Evolutionary conservation across 2,888 invertebrate genomes (phyloP).

Genomic region (Drosophila emarginata): DNA sequence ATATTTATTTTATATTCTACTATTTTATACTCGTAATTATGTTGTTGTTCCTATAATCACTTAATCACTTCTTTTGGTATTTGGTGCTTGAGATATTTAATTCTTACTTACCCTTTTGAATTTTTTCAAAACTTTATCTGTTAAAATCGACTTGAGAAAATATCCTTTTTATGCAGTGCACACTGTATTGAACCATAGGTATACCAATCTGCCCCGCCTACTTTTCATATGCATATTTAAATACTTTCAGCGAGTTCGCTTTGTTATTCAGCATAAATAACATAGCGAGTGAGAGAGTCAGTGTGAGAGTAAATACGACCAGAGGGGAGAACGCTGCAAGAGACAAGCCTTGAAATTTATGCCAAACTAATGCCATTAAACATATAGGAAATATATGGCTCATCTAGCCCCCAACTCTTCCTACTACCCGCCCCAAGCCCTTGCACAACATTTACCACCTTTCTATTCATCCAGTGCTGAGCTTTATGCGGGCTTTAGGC

Average conservation of each 20-base stretch:
- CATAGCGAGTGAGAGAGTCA: neutral
- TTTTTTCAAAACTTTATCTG: neutral
- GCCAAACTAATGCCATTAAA: slow-evolving; percentile 64
- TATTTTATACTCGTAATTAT: no score
- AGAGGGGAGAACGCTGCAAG: neutral
- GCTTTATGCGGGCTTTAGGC: slow-evolving; percentile 59
- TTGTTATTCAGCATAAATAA: slow-evolving; percentile 59
- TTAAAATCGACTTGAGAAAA: neutral
- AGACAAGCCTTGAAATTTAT: slow-evolving; percentile 54
- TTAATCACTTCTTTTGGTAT: no score
- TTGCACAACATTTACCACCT: neutral
- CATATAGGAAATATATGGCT: slow-evolving; percentile 28
- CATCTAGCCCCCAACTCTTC: slow-evolving; percentile 9
- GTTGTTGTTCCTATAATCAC: no score
- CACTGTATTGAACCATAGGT: slow-evolving; percentile 26
- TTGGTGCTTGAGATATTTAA: neutral
- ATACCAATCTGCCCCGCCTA: neutral
- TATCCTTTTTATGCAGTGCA: slow-evolving; percentile 4
- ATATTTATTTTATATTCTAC: no score
- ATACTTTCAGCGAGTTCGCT: slow-evolving; percentile 39
- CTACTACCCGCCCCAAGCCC: neutral
- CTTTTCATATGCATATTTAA: slow-evolving; percentile 50
- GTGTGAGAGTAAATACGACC: neutral
- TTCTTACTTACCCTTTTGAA: neutral
- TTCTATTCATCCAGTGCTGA: slow-evolving; percentile 16